Evolutionary conservation across 2,797 vertebrate species (phyloP).

Genomic region (Zalophus californianus): DNA sequence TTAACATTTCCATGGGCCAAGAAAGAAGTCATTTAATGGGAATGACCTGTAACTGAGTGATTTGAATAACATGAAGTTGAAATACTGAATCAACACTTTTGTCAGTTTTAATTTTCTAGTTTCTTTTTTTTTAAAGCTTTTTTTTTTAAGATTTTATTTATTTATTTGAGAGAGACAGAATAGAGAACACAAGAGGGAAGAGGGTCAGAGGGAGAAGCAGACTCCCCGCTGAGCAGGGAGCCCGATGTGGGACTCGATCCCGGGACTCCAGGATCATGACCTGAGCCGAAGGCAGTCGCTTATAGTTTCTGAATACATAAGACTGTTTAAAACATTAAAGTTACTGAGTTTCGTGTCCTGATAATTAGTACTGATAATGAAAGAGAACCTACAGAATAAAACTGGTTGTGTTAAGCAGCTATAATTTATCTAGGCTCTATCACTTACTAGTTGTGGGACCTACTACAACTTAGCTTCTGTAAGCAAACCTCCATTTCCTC

Average conservation of each 20-base stretch:
- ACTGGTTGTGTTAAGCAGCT: neutral
- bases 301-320: conserved; percentile 1
- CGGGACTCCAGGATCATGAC: too few relatives aligned
- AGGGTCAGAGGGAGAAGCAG: too few relatives aligned
- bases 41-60: neutral
- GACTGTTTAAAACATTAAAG: neutral
- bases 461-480: neutral
- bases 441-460: neutral
- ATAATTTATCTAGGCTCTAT: neutral
- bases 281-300: too few relatives aligned
- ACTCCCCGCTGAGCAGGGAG: too few relatives aligned
- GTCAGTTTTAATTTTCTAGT: conserved; percentile 35
- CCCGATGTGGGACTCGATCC: too few relatives aligned
- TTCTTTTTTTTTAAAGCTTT: neutral
- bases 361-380: neutral
- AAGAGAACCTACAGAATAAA: neutral
- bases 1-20: conserved; percentile 44
- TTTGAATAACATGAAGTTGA: neutral
- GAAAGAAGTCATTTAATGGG: conserved; percentile 7
- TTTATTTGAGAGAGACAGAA: too few relatives aligned
- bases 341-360: neutral
- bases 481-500: neutral
- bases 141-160: too few relatives aligned
- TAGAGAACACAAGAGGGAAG: too few relatives aligned
- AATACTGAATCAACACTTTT: neutral